Evolutionary conservation across 1,140 invertebrate genomes (phyloP).

Genomic region (Halictus rubicundus): DNA sequence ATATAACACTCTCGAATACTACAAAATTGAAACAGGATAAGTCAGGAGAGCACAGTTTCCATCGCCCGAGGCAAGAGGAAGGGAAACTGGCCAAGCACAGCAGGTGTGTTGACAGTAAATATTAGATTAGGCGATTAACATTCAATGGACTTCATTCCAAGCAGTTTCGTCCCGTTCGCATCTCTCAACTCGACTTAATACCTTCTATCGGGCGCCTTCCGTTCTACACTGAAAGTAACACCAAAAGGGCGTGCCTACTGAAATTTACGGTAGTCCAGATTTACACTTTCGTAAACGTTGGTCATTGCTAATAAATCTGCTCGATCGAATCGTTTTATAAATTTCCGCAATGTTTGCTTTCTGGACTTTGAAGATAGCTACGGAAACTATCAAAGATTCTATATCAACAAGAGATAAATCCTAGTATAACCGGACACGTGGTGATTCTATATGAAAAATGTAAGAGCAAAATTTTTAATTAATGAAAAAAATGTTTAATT

Average conservation of each 20-base stretch:
- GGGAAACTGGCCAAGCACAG: neutral
- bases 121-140: slow-evolving; percentile 48
- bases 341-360: no score
- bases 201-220: slow-evolving; percentile 7
- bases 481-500: no score
- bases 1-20: no score
- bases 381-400: no score
- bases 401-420: no score
- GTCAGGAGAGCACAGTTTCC: no score
- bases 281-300: neutral
- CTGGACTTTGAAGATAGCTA: no score
- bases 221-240: slow-evolving; percentile 6
- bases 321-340: neutral
- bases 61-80: neutral
- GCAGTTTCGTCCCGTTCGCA: slow-evolving; percentile 30
- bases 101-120: neutral
- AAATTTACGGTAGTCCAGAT: neutral
- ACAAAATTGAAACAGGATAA: no score
- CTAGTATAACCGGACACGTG: no score
- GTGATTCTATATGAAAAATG: no score
- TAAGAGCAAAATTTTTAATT: no score
- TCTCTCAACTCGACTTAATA: slow-evolving; percentile 31
- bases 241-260: neutral
- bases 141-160: slow-evolving; percentile 28
- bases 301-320: neutral